Evolutionary conservation across 2,113 vertebrate genomes (phyloP).

Genomic region (Heteronetta atricapilla): DNA sequence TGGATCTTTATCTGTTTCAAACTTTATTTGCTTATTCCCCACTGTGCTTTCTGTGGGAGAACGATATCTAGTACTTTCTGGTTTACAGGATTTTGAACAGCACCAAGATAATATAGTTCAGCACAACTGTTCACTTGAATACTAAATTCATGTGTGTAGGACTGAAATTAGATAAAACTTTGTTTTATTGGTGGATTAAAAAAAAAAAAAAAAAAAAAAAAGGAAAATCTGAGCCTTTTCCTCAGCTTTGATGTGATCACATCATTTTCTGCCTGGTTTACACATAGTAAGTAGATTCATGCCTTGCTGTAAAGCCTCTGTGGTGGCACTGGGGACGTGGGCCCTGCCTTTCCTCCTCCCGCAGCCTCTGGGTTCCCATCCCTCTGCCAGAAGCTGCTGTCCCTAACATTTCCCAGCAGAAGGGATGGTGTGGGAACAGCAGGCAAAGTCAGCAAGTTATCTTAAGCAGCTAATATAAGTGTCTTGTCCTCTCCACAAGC

Average conservation of each 20-base stretch:
- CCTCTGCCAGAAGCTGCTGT: not conserved
- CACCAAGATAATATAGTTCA: not conserved
- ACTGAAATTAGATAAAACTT: conserved; percentile 23
- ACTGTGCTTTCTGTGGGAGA: conserved; percentile 17
- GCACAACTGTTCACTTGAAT: not conserved
- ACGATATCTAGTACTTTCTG: not conserved
- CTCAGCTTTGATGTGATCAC: not conserved
- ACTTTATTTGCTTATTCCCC: conserved; percentile 63
- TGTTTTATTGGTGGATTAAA: not conserved
- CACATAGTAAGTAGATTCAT: not conserved
- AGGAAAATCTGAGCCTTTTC: not conserved
- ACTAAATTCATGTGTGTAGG: not conserved
- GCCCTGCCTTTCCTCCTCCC: not conserved
- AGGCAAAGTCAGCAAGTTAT: not conserved
- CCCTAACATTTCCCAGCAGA: not conserved
- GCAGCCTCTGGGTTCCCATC: not conserved
- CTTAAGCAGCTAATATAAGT: not conserved
- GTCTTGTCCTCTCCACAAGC: not conserved
- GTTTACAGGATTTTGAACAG: not conserved
- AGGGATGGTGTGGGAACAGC: not conserved
- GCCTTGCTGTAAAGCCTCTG: not conserved
- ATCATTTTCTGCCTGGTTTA: not conserved
- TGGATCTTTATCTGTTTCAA: conserved; percentile 68
- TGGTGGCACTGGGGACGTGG: rapidly evolving
- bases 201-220: not conserved